These are phyloP conservation scores for Cacatua alba DNA, from an alignment of 2,113 vertebrate species.

Conservation along the genomic window DNA sequence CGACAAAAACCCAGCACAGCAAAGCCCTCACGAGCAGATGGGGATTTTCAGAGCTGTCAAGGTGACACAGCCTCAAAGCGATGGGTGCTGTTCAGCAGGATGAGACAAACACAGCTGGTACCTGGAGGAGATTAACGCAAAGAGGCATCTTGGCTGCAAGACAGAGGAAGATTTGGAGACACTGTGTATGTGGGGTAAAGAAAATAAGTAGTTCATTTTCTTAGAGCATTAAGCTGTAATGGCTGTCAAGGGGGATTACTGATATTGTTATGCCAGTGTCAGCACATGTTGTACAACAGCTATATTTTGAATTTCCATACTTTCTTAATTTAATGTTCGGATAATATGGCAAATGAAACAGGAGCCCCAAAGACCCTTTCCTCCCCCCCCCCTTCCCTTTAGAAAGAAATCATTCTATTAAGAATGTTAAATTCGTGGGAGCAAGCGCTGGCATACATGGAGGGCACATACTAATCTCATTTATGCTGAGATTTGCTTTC, in stretches of 20 bases:
- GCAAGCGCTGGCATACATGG: conserved; percentile 20
- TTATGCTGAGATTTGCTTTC: conserved; percentile 70
- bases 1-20: background rate
- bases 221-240: conserved; percentile 61
- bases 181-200: conserved; percentile 28
- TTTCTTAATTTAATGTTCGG: conserved; percentile 64
- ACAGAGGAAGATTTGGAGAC: conserved; percentile 9
- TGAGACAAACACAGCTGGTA: conserved; percentile 62
- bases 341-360: conserved; percentile 67
- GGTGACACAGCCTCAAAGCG: conserved; percentile 11
- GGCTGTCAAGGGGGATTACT: conserved; percentile 66
- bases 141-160: conserved; percentile 45
- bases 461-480: conserved; percentile 66
- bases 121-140: conserved; percentile 44
- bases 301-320: conserved; percentile 66
- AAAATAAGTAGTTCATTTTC: conserved; percentile 67
- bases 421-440: conserved; percentile 57
- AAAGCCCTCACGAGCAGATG: background rate
- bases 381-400: background rate
- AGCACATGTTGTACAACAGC: conserved; percentile 64
- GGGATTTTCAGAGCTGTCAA: conserved; percentile 23
- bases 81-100: background rate
- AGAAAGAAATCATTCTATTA: conserved; percentile 49
- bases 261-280: conserved; percentile 61
- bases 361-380: conserved; percentile 28